Evolutionary conservation across 2,888 invertebrate genomes (phyloP).

Genomic region (Drosophila quinaria): DNA sequence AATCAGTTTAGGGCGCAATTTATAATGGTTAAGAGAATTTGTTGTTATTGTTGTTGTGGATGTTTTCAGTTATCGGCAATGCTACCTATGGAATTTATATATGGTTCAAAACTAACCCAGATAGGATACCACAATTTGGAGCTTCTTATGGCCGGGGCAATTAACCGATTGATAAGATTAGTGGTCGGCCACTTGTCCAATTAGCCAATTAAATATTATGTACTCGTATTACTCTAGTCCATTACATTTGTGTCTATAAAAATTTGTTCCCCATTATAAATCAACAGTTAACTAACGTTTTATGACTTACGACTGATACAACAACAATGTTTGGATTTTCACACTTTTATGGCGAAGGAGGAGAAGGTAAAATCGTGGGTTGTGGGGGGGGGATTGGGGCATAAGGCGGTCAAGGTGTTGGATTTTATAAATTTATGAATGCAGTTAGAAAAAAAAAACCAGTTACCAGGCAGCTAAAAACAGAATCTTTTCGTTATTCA

Average conservation of each 20-base stretch:
- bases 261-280: constrained; percentile 26
- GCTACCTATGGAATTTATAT: constrained; percentile 37
- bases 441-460: constrained; percentile 5
- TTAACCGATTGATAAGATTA: constrained; percentile 49
- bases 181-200: constrained; percentile 32
- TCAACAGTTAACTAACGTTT: constrained; percentile 29
- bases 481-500: neutral
- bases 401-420: constrained; percentile 18
- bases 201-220: constrained; percentile 56
- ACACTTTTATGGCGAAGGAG: constrained; percentile 21
- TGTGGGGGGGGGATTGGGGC: neutral
- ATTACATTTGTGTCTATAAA: neutral
- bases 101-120: constrained; percentile 17
- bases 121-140: constrained; percentile 16
- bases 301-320: constrained; percentile 25
- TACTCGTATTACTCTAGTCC: too few species aligned
- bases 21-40: constrained; percentile 10
- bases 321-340: constrained; percentile 40
- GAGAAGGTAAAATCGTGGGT: neutral
- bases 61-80: constrained; percentile 20
- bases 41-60: neutral
- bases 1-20: constrained; percentile 52
- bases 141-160: constrained; percentile 27
- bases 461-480: constrained; percentile 37
- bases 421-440: constrained; percentile 51